phyloP scores from a whole-genome alignment of 2,113 vertebrate species.

The Apodemus speciosus region DNA sequence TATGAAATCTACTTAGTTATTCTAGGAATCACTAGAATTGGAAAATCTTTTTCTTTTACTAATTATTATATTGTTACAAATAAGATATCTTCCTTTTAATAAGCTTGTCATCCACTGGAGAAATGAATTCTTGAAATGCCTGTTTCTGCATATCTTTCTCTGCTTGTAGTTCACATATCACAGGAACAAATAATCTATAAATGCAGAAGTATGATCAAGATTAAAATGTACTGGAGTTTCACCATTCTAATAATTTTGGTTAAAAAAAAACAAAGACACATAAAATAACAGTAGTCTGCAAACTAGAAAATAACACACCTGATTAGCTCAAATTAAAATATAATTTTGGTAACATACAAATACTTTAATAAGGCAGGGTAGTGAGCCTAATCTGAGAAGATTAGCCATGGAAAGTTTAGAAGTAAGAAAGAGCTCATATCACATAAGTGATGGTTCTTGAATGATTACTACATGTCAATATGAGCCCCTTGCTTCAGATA shows the following conservation, averaged over 20 bases:
- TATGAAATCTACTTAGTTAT: background rate
- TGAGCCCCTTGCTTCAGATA: background rate
- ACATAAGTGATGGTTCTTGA: background rate
- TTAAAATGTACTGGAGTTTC: background rate
- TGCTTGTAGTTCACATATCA: background rate
- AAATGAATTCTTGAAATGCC: background rate
- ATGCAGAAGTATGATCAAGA: background rate
- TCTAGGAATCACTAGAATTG: background rate
- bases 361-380: background rate
- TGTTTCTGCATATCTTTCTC: background rate
- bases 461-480: background rate
- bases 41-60: background rate
- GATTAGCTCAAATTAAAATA: constrained; percentile 14
- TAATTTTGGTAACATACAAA: background rate
- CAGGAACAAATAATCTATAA: background rate
- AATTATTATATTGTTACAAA: background rate
- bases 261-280: background rate
- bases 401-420: background rate
- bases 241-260: background rate
- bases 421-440: background rate
- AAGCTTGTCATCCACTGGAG: background rate
- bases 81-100: background rate
- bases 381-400: background rate
- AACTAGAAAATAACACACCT: constrained; percentile 13
- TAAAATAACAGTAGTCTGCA: background rate